Evolutionary conservation across 2,888 invertebrate species (phyloP).

Genomic region (Pyrrhosoma nymphula): DNA sequence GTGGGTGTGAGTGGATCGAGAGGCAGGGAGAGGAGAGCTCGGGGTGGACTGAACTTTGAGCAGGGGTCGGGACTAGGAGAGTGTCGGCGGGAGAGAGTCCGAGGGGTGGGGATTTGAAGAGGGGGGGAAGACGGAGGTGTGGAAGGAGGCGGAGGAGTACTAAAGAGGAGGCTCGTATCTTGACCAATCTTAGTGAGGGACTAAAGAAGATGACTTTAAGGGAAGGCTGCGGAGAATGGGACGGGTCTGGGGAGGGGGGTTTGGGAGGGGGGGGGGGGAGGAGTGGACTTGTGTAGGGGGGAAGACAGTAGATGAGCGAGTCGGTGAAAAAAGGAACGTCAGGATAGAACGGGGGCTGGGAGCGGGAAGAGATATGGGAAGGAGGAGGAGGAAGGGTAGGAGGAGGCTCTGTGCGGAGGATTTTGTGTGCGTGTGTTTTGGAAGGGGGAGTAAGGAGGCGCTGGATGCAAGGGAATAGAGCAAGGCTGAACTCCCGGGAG

Average conservation of each 20-base stretch:
- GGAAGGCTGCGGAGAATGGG: slow-evolving; percentile 20
- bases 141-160: slow-evolving; percentile 32
- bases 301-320: slow-evolving; percentile 53
- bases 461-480: slow-evolving; percentile 51
- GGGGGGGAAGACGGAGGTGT: not conserved
- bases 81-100: not conserved
- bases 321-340: slow-evolving; percentile 26
- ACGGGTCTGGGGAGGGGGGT: not conserved
- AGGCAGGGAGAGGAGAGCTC: not conserved
- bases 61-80: not conserved
- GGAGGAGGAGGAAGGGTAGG: not conserved
- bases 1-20: too few species aligned
- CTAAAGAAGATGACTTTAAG: slow-evolving; percentile 66
- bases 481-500: slow-evolving; percentile 44
- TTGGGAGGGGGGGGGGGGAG: too few species aligned
- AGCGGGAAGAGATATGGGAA: slow-evolving; percentile 55
- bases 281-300: not conserved
- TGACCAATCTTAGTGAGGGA: slow-evolving; percentile 66
- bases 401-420: too few species aligned
- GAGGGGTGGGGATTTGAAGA: not conserved
- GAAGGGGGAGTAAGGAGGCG: not conserved
- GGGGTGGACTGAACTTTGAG: slow-evolving; percentile 17
- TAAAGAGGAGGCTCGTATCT: slow-evolving; percentile 60
- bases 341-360: not conserved
- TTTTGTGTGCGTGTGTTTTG: not conserved